Conservation (phyloP, 2,888 invertebrate species). For the Lucinisca nassula region DNA sequence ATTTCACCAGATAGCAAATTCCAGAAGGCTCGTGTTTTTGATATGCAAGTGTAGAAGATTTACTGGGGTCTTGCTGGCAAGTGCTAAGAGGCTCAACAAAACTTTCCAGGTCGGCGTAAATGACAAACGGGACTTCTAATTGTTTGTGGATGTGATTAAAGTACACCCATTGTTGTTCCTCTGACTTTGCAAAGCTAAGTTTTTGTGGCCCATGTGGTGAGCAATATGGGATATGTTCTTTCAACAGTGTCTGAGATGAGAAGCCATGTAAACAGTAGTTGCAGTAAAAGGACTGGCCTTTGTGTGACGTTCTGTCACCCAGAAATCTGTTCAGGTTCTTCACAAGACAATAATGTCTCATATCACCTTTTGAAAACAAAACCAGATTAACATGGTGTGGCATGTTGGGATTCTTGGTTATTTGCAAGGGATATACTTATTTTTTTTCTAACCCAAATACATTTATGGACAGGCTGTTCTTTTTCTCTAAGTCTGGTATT, state of each 20-base stretch:
- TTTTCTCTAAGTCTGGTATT: too few relatives aligned
- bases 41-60: constrained; percentile 29
- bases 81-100: not conserved
- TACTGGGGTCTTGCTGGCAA: not conserved
- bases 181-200: not conserved
- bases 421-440: too few relatives aligned
- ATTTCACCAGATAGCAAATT: too few relatives aligned
- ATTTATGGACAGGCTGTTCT: too few relatives aligned
- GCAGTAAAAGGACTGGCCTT: constrained; percentile 3
- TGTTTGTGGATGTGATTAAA: not conserved
- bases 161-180: not conserved
- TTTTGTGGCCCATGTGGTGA: not conserved
- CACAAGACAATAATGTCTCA: too few relatives aligned
- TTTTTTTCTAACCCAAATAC: too few relatives aligned
- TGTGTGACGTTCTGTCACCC: constrained; percentile 21
- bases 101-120: too few relatives aligned
- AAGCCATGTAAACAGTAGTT: too few relatives aligned
- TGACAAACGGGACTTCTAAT: not conserved
- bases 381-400: too few relatives aligned
- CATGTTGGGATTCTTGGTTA: too few relatives aligned
- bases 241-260: not conserved
- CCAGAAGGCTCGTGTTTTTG: constrained; percentile 32
- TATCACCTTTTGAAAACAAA: too few relatives aligned
- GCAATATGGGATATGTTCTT: too few relatives aligned
- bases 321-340: constrained; percentile 9